phyloP scores from a whole-genome alignment of 2,797 vertebrate species.

The Eutrigla gurnardus region DNA sequence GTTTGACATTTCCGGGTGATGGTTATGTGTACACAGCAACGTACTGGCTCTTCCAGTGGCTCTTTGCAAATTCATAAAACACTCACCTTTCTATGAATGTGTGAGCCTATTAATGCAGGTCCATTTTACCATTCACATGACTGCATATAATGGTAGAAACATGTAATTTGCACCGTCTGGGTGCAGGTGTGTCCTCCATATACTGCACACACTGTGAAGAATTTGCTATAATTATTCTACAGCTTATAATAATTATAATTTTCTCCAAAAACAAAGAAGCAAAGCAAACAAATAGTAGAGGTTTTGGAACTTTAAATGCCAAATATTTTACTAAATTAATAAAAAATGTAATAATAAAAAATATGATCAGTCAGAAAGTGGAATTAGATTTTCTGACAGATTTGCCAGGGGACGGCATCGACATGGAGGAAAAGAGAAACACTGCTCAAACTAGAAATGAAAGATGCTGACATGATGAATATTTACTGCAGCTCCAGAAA shows the following conservation, averaged over 20 bases:
- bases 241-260: not conserved
- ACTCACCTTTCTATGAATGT: too few species aligned
- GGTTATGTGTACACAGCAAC: conserved; percentile 39
- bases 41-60: not conserved
- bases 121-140: too few species aligned
- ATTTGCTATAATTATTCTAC: not conserved
- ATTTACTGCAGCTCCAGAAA: not conserved
- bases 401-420: not conserved
- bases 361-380: not conserved
- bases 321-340: not conserved
- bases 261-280: not conserved
- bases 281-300: not conserved
- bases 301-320: not conserved
- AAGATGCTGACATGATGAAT: not conserved
- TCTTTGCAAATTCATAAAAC: not conserved
- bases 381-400: not conserved
- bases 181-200: not conserved
- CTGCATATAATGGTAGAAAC: not conserved
- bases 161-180: not conserved
- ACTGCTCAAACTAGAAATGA: not conserved
- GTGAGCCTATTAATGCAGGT: too few species aligned
- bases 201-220: too few species aligned
- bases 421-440: conserved; percentile 1
- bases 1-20: not conserved
- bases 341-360: not conserved